Evolutionary conservation across 2,113 vertebrate species (phyloP), one percentile per base, ranked within the genome.

Genomic region (Rhipidura dahli): DNA sequence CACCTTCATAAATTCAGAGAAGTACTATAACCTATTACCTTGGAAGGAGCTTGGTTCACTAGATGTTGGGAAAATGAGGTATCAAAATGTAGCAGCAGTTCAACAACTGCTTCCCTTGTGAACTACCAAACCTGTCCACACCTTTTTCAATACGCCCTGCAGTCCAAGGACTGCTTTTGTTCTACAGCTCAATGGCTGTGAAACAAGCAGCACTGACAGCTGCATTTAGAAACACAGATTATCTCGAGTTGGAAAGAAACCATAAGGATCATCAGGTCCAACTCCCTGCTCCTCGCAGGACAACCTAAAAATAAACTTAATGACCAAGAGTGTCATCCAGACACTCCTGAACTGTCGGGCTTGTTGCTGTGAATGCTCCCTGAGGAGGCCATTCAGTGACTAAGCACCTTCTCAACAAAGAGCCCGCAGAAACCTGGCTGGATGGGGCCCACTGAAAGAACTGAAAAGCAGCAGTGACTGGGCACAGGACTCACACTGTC

Each of bases 91-190:
- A 83, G 49, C 33, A 72, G 50, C 35, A 56, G 66, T 73, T 85
- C 47, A 88, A 53, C 15, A 72, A 21, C 11, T 42, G 28, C 21
- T 68, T 68, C 57, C 72, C 59, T 47, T 15, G 47, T 45, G 13
- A 44, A 3, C 45, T 70, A 26, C 28, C 47, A 45, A 80, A 49
- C 26, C 9, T 19, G 24, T 6, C 9, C 17, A 27, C 20, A 27
- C 8, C 9, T 45, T 39, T 86, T 35, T n/a, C n/a, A 37, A 16
- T 4, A n/a, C 0, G 1, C 3, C 6, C 28, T 76, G 42, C 53
- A 80, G 22, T 28, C 37, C n/a, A 40, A 59, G 27, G 33, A 39
- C 49, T 61, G 35, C 31, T 68, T 71, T 39, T n/a, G 44, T 56
- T 69, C 60, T 56, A 49, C 42, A 81, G 10, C 37, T 69, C 27